These are phyloP conservation scores for Epizoanthus scotinus DNA, from an alignment of 92 coral and sea anemone genomes.

Conservation along the genomic window DNA sequence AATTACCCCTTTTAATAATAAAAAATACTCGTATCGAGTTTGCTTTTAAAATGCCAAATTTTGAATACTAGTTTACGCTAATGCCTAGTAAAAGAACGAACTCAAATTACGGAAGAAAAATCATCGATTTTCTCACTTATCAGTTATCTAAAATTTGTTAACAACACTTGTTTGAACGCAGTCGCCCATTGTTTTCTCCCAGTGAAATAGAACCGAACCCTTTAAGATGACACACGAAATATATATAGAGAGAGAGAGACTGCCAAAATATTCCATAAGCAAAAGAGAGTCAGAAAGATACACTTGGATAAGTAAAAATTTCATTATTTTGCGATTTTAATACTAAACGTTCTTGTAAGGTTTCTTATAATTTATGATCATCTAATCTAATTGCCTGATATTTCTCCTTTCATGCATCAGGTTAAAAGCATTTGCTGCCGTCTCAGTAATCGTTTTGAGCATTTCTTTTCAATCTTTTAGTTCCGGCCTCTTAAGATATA, in stretches of 20 bases:
- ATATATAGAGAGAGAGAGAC: too few relatives aligned
- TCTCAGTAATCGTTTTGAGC: slow-evolving; percentile 22
- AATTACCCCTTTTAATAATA: background rate
- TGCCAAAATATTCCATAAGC: background rate
- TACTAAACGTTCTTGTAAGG: background rate
- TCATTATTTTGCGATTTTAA: background rate
- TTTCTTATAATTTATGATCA: slow-evolving; percentile 24
- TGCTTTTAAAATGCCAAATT: slow-evolving; percentile 7
- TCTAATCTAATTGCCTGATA: slow-evolving; percentile 30
- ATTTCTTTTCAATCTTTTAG: slow-evolving; percentile 33
- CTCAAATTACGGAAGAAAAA: background rate
- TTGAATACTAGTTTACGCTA: background rate
- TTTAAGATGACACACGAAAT: background rate
- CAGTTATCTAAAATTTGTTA: slow-evolving; percentile 9
- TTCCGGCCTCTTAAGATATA: slow-evolving; percentile 41
- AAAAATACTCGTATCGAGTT: slow-evolving; percentile 29
- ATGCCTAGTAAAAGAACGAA: background rate
- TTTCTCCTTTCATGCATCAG: slow-evolving; percentile 17
- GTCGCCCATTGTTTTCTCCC: background rate
- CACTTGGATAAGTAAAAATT: slow-evolving; percentile 1
- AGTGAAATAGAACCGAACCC: slow-evolving; percentile 2
- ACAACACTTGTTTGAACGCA: background rate
- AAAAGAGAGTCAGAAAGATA: background rate
- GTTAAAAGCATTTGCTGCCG: slow-evolving; percentile 39
- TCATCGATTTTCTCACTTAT: background rate